Percentiles rank a stretch among this genome's conserved stretches.
phyloP scores from a whole-genome alignment of 2,113 vertebrate genomes.

The Tringa solitaria region DNA sequence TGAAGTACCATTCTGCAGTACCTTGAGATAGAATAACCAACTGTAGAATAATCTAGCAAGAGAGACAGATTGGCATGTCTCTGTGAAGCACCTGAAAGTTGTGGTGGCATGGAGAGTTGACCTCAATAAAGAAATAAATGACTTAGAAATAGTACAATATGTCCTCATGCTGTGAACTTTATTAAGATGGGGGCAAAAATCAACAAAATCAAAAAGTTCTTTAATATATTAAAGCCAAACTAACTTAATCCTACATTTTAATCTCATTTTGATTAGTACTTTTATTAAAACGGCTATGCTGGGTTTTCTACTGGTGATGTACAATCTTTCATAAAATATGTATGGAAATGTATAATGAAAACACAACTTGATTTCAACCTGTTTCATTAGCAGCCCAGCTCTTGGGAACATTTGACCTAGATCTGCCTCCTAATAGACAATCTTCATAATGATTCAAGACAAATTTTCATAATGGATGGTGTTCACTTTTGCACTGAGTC shows the following conservation, averaged over 20 bases:
- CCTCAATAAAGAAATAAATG: not conserved
- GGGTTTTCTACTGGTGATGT: not conserved
- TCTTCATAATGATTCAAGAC: not conserved
- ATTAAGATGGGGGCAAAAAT: not conserved
- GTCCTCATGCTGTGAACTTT: not conserved
- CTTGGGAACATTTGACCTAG: slow-evolving; percentile 46
- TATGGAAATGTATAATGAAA: not conserved
- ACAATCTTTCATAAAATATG: slow-evolving; percentile 16
- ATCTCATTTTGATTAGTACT: not conserved
- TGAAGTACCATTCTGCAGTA: not conserved
- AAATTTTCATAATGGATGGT: slow-evolving; percentile 24
- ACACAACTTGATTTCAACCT: not conserved
- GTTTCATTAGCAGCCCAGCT: slow-evolving; percentile 25
- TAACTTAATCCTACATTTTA: not conserved
- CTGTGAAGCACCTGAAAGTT: not conserved
- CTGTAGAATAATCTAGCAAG: not conserved
- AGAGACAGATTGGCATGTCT: not conserved
- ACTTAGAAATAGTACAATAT: not conserved
- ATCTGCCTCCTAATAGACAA: slow-evolving; percentile 16
- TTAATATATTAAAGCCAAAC: not conserved
- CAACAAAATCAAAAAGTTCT: not conserved
- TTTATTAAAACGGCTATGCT: not conserved
- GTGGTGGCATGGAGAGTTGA: not conserved
- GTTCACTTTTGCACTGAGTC: not conserved
- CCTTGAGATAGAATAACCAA: not conserved